phyloP scores from a whole-genome alignment of 2,888 invertebrate species.

The Drosophila subsilvestris region DNA sequence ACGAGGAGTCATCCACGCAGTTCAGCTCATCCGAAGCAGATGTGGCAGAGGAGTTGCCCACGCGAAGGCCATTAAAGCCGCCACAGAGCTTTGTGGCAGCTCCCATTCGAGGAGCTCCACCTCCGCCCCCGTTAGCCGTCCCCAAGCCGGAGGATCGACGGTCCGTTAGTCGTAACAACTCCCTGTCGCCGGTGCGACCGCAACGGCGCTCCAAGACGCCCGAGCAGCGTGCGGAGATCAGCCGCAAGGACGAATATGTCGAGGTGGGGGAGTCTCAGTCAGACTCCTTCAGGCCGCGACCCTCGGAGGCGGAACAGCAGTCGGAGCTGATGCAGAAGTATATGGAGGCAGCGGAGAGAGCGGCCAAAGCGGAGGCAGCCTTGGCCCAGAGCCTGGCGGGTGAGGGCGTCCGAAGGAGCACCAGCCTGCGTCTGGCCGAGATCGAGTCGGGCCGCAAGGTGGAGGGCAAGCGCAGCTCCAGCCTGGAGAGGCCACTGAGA shows the following conservation, averaged over 20 bases:
- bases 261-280: slow-evolving; percentile 56
- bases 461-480: slow-evolving; percentile 58
- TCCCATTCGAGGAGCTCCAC: slow-evolving; percentile 74
- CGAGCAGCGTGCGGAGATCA: slow-evolving; percentile 63
- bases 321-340: slow-evolving; percentile 55
- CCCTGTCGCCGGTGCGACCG: slow-evolving; percentile 81
- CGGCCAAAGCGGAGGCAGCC: slow-evolving; percentile 55
- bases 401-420: slow-evolving; percentile 59
- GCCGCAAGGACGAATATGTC: slow-evolving; percentile 61
- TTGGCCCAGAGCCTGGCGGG: slow-evolving; percentile 43
- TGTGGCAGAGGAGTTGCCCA: slow-evolving; percentile 56
- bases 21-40: slow-evolving; percentile 83
- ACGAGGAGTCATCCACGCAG: slow-evolving; percentile 83
- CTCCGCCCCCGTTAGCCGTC: slow-evolving; percentile 49
- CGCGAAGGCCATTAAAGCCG: slow-evolving; percentile 31
- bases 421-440: slow-evolving; percentile 52
- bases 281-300: slow-evolving; percentile 12
- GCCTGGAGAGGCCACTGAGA: slow-evolving; percentile 52
- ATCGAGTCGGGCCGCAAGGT: slow-evolving; percentile 18
- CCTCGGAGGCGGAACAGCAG: slow-evolving; percentile 58
- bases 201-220: slow-evolving; percentile 81
- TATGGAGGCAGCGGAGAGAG: slow-evolving; percentile 63
- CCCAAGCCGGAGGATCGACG: slow-evolving; percentile 57
- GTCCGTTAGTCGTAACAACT: slow-evolving; percentile 77
- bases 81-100: slow-evolving; percentile 50